Percentiles rank a stretch among this genome's conserved stretches.
Conservation (phyloP, 2,113 vertebrate genomes). For the Anoplopoma fimbria region DNA sequence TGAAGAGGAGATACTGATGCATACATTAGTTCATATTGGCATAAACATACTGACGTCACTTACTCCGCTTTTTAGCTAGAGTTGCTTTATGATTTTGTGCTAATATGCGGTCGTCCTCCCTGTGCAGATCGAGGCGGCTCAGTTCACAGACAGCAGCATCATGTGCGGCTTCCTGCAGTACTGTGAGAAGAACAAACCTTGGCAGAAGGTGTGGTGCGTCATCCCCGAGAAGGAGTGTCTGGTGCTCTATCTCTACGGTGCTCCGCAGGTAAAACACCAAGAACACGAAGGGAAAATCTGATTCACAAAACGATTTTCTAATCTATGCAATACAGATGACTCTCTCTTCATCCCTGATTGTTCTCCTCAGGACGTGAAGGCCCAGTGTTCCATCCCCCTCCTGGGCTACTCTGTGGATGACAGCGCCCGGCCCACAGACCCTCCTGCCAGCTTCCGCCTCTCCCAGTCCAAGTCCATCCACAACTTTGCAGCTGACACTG, state of each 20-base stretch:
- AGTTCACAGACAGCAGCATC: slow-evolving; percentile 94
- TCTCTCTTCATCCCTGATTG: background rate
- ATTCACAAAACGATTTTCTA: background rate
- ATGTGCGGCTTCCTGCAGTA: slow-evolving; percentile 97
- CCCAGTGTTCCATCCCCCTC: slow-evolving; percentile 95
- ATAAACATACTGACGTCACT: background rate
- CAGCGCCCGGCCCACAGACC: slow-evolving; percentile 84
- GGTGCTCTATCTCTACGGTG: slow-evolving; percentile 96
- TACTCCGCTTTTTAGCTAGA: background rate
- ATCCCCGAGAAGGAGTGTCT: slow-evolving; percentile 95
- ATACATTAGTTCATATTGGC: background rate
- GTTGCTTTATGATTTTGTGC: background rate
- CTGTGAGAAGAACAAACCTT: slow-evolving; percentile 94
- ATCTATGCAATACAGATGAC: background rate
- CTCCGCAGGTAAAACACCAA: slow-evolving; percentile 89
- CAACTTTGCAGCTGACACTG: slow-evolving; percentile 92
- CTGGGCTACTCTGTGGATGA: slow-evolving; percentile 94
- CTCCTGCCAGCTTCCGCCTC: slow-evolving; percentile 91
- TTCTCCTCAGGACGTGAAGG: slow-evolving; percentile 91
- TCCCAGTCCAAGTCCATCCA: slow-evolving; percentile 96
- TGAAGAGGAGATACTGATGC: slow-evolving; percentile 58
- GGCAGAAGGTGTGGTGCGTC: slow-evolving; percentile 98
- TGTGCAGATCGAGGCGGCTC: slow-evolving; percentile 92
- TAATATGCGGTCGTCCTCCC: background rate
- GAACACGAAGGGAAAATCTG: fast-evolving